Conservation (phyloP, 2,797 vertebrate species). For the Alectoris magna region DNA sequence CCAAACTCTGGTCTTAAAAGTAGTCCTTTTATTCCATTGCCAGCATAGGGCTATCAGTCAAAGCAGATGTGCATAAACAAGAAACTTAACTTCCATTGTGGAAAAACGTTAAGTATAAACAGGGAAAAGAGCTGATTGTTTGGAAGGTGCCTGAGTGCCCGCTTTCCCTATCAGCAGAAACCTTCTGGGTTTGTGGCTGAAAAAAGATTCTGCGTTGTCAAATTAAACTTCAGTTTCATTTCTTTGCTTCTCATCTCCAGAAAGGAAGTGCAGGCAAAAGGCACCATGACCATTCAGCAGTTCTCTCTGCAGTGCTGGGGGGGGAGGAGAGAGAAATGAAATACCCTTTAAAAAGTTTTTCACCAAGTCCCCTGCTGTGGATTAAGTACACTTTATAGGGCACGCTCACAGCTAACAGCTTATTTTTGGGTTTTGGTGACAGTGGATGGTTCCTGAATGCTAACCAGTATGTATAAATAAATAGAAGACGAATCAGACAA, state of each 20-base stretch:
- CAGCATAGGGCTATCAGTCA: slow-evolving; percentile 41
- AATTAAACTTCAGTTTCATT: background rate
- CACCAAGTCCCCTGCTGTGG: background rate
- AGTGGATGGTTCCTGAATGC: background rate
- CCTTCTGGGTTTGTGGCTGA: slow-evolving; percentile 34
- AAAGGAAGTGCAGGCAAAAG: slow-evolving; percentile 42
- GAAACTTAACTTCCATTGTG: slow-evolving; percentile 19
- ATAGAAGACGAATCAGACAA: background rate
- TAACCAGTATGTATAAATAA: background rate
- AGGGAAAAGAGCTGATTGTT: slow-evolving; percentile 13
- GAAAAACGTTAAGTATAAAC: background rate
- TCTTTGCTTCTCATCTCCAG: slow-evolving; percentile 1
- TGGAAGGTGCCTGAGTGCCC: background rate
- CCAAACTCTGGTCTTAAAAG: slow-evolving; percentile 21
- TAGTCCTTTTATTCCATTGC: slow-evolving; percentile 27
- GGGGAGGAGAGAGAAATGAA: background rate
- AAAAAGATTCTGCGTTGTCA: background rate
- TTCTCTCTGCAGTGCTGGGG: background rate
- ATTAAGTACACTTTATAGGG: background rate
- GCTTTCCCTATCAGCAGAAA: slow-evolving; percentile 51
- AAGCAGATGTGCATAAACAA: slow-evolving; percentile 36
- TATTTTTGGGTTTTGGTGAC: background rate
- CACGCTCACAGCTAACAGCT: background rate
- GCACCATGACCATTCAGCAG: background rate
- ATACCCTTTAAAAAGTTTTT: background rate